Base-by-base conservation (phyloP, 64 coral and sea anemone genomes). In the Montipora capricornis region DNA sequence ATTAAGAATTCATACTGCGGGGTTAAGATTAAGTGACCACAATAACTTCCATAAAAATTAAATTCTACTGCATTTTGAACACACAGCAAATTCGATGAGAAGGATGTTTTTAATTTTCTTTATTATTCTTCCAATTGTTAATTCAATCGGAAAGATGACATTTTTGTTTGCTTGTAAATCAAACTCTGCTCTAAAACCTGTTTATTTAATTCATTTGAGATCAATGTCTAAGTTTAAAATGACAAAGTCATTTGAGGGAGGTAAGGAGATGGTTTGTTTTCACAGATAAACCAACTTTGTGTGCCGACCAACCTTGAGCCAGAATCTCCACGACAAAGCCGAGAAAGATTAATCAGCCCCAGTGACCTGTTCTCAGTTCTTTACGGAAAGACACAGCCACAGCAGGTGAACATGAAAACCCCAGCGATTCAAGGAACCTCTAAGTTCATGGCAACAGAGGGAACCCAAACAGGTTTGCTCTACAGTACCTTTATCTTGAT, bases 321-420 rank as follows among this genome's bases (percentile, higher is more conserved):
- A 46, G 57, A 82, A 13, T 19, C 15, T 44, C 7, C 44, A 22
- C 16, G 44, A 50, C 44, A 71, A 20, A 44, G 17, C 1, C 67
- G 17, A 15, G 3, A 45, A 20, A 86, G 82, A 86, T 50, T 49
- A 20, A 71, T 86, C 64, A 86, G 62, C 44, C 7, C 62, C 19
- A 13, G 5, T n/a, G 82, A 86, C 5, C 37, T 86, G 64, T 86
- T 86, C n/a, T 19, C 82, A 6, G 62, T 86, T 11, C 66, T 86
- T 71, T 86, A 86, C 50, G 82, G 82, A 45, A 69, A 50, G 20
- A 71, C 26, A 5, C 45, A 12, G 47, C 11, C 17, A 86, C 19
- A 48, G 82, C 44, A 20, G 47, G 66, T 45, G 15, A 86, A n/a
- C 4, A 49, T 24, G 17, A 16, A 86, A 19, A 47, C 47, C 47